Conservation (phyloP, 1,140 invertebrate species). For the Latrodectus geometricus region DNA sequence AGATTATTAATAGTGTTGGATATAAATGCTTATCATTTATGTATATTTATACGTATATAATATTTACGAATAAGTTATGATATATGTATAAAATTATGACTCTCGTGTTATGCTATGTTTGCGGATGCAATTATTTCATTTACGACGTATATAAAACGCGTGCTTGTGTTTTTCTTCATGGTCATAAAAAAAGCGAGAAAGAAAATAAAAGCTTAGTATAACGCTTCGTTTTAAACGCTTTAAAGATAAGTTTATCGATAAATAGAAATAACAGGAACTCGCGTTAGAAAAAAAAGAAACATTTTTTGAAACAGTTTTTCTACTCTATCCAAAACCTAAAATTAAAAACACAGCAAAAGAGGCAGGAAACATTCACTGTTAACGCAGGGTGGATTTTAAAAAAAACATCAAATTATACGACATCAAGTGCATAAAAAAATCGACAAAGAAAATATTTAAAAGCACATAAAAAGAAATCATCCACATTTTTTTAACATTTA, state of each 20-base stretch:
- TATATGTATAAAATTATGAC: no score
- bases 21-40: no score
- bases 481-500: constrained; percentile 19
- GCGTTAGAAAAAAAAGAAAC: background rate
- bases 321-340: background rate
- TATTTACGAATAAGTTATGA: no score
- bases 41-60: no score
- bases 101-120: no score
- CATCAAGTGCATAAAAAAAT: constrained; percentile 11
- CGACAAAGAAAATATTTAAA: constrained; percentile 53
- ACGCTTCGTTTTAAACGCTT: background rate
- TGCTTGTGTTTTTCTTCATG: background rate
- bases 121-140: no score
- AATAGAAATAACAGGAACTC: background rate
- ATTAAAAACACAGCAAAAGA: background rate
- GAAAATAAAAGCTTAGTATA: background rate
- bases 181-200: background rate
- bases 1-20: no score
- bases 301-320: background rate
- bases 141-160: no score
- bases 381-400: background rate
- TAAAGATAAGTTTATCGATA: background rate
- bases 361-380: background rate
- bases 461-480: constrained; percentile 47
- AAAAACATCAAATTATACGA: constrained; percentile 14